Conservation (phyloP, 2,797 vertebrate species). For the Protosalanx chinensis region DNA sequence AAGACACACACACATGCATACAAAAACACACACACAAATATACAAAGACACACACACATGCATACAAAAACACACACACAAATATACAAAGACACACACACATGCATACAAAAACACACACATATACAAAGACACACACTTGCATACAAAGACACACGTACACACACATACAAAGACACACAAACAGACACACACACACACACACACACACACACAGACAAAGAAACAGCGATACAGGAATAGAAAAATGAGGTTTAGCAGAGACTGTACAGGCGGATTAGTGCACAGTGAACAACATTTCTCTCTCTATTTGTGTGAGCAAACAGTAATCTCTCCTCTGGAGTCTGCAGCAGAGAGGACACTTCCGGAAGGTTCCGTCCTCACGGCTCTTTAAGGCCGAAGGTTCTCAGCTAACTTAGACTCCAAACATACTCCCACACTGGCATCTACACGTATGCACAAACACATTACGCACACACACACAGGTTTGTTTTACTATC, state of each 20-base stretch:
- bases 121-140: slow-evolving; percentile 26
- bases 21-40: slow-evolving; percentile 26
- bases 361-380: slow-evolving; percentile 35
- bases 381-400: slow-evolving; percentile 41
- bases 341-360: slow-evolving; percentile 50
- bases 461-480: slow-evolving; percentile 34
- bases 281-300: slow-evolving; percentile 53
- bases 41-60: slow-evolving; percentile 3
- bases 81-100: slow-evolving; percentile 36
- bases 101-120: slow-evolving; percentile 23
- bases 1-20: slow-evolving; percentile 18
- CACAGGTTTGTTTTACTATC: slow-evolving; percentile 16
- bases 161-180: slow-evolving; percentile 22
- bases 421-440: background rate
- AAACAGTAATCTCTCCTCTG: slow-evolving; percentile 60
- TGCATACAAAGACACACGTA: slow-evolving; percentile 21
- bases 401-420: slow-evolving; percentile 30
- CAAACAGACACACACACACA: slow-evolving; percentile 17
- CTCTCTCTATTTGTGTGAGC: slow-evolving; percentile 34
- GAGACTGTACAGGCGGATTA: slow-evolving; percentile 40
- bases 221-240: slow-evolving; percentile 22
- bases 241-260: slow-evolving; percentile 24
- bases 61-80: slow-evolving; percentile 23
- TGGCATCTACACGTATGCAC: slow-evolving; percentile 27
- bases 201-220: slow-evolving; percentile 22